Evolutionary conservation across 2,888 invertebrate species (phyloP).

Genomic region (Colostygia pectinataria): DNA sequence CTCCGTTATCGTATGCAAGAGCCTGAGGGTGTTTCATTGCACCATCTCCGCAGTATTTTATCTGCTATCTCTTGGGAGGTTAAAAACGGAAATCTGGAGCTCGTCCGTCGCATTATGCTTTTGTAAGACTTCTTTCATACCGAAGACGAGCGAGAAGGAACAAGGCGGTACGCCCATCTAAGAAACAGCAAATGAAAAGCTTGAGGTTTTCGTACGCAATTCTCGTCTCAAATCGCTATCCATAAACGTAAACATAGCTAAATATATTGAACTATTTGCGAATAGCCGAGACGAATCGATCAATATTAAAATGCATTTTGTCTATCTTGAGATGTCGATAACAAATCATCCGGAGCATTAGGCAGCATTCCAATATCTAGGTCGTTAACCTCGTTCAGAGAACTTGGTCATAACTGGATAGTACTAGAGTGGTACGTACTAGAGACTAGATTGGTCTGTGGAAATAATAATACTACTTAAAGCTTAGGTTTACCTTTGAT

Average conservation of each 20-base stretch:
- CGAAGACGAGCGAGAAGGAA: slow-evolving; percentile 1
- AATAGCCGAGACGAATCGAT: slow-evolving; percentile 14
- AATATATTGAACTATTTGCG: slow-evolving; percentile 1
- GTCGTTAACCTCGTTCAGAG: slow-evolving; percentile 51
- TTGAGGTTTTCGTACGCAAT: too few relatives aligned
- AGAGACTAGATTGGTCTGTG: too few relatives aligned
- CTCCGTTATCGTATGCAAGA: slow-evolving; percentile 9
- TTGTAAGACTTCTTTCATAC: slow-evolving; percentile 33
- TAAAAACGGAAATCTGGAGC: slow-evolving; percentile 41
- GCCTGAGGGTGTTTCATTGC: slow-evolving; percentile 41
- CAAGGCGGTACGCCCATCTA: too few relatives aligned
- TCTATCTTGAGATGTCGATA: slow-evolving; percentile 29
- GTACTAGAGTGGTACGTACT: too few relatives aligned
- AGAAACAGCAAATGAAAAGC: too few relatives aligned
- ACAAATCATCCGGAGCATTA: slow-evolving; percentile 59
- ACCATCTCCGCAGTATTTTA: slow-evolving; percentile 47
- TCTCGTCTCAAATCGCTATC: too few relatives aligned
- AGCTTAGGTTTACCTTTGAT: too few relatives aligned
- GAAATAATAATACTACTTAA: too few relatives aligned
- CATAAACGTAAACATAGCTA: too few relatives aligned
- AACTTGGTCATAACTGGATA: slow-evolving; percentile 11
- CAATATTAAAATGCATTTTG: slow-evolving; percentile 26
- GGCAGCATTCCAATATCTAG: slow-evolving; percentile 62
- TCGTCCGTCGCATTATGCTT: slow-evolving; percentile 40
- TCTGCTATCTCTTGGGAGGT: slow-evolving; percentile 46